Percentiles rank a stretch among this genome's conserved stretches.
These are phyloP conservation scores for Australoheros scitulus DNA, from an alignment of 2,113 vertebrate species.

Conservation along the genomic window DNA sequence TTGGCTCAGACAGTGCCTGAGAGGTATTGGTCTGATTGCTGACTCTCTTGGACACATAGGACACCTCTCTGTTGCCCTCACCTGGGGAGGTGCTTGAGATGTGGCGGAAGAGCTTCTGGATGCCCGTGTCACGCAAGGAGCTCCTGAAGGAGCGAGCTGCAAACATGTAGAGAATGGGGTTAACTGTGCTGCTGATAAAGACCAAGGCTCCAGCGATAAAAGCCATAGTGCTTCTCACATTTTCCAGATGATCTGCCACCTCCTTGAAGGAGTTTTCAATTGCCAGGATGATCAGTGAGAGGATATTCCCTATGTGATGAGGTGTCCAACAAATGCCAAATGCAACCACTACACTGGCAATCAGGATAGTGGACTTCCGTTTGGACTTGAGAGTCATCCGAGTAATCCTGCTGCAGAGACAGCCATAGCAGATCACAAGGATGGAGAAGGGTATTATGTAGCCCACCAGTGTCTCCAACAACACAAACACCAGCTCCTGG, in stretches of 20 bases:
- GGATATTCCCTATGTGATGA: constrained; percentile 76
- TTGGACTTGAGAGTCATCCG: constrained; percentile 81
- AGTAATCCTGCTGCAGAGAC: constrained; percentile 77
- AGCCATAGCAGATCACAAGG: constrained; percentile 79
- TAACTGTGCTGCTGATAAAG: constrained; percentile 81
- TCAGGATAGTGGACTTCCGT: constrained; percentile 79
- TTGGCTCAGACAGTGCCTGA: constrained; percentile 58
- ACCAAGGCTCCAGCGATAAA: constrained; percentile 78
- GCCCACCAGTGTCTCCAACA: constrained; percentile 79
- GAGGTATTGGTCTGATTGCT: constrained; percentile 71
- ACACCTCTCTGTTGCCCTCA: constrained; percentile 77
- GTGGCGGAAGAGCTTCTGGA: constrained; percentile 80
- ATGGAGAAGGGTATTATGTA: constrained; percentile 79
- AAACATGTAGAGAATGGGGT: constrained; percentile 83
- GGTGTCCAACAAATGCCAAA: constrained; percentile 82
- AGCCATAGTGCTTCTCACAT: constrained; percentile 41
- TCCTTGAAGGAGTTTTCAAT: background rate
- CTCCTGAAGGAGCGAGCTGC: constrained; percentile 79
- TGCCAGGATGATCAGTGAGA: constrained; percentile 69
- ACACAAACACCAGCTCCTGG: constrained; percentile 72
- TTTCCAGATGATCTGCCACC: constrained; percentile 35
- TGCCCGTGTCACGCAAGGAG: constrained; percentile 75
- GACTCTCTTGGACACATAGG: constrained; percentile 75
- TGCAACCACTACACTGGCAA: constrained; percentile 75
- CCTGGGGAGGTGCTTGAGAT: constrained; percentile 78